A percentile compares a stretch with the other conserved stretches of the same genome.
Evolutionary conservation across 1,140 invertebrate species (phyloP).

Genomic region (Aricia agestis): DNA sequence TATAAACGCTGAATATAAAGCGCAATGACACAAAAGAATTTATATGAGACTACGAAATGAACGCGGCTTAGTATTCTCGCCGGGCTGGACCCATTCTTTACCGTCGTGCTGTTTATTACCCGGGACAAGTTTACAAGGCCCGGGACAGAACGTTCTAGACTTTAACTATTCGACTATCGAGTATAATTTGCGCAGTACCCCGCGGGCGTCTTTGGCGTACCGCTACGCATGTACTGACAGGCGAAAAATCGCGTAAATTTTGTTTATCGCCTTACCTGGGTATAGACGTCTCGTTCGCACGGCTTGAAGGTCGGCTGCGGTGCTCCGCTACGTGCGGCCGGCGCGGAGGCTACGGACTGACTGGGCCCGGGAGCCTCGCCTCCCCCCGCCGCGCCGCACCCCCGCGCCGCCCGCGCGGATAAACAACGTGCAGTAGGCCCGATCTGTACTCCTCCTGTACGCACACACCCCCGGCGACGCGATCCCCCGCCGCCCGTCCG

Average conservation of each 20-base stretch:
- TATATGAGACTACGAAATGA: background rate
- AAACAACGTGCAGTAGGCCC: conserved; percentile 73
- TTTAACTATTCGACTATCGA: background rate
- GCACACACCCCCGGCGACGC: conserved; percentile 39
- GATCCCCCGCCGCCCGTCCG: conserved; percentile 25
- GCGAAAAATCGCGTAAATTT: conserved; percentile 28
- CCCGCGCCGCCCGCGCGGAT: conserved; percentile 49
- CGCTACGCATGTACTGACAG: conserved; percentile 16
- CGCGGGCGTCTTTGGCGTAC: background rate
- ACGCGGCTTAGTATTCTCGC: background rate
- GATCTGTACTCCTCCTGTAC: conserved; percentile 58
- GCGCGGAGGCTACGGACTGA: conserved; percentile 57
- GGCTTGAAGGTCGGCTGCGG: conserved; percentile 67
- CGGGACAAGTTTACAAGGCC: background rate
- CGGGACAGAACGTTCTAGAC: background rate
- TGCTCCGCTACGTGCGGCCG: conserved; percentile 50
- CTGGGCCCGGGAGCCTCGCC: conserved; percentile 58
- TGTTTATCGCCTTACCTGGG: conserved; percentile 54
- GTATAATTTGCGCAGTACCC: background rate
- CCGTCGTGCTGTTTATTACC: background rate
- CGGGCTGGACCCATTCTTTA: background rate
- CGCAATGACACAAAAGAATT: background rate
- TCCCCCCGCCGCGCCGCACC: conserved; percentile 46
- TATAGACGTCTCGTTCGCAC: conserved; percentile 70
- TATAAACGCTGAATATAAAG: background rate